A percentile compares a stretch with the other conserved stretches of the same genome.
These are phyloP conservation scores for Oreochromis aureus DNA, from an alignment of 2,113 vertebrate species.

Conservation along the genomic window DNA sequence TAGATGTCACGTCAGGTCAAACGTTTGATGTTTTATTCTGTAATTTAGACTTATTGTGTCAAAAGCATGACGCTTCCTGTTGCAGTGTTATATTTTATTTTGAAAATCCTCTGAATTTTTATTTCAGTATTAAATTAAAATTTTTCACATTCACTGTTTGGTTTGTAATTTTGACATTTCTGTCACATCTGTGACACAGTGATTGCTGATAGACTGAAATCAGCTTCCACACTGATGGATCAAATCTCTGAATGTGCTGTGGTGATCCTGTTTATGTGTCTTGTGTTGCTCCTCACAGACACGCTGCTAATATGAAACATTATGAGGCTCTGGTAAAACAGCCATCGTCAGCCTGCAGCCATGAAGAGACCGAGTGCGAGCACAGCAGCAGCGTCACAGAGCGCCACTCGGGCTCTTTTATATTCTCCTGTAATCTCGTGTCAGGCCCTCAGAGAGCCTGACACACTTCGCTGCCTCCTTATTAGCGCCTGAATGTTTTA, in stretches of 20 bases:
- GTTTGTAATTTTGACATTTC: no score
- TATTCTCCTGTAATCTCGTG: not conserved
- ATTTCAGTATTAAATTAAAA: not conserved
- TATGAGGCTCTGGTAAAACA: not conserved
- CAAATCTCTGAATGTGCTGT: not conserved
- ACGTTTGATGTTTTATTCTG: not conserved
- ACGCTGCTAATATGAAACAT: not conserved
- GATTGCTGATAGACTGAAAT: not conserved
- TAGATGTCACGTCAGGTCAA: rapidly evolving
- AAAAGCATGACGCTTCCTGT: not conserved
- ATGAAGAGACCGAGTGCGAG: not conserved
- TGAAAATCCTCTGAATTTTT: not conserved
- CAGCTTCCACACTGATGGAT: not conserved
- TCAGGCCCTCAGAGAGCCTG: not conserved
- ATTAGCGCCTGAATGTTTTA: constrained; percentile 6
- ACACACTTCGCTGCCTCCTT: constrained; percentile 3
- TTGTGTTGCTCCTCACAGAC: not conserved
- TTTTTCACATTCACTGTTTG: not conserved
- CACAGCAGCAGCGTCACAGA: not conserved
- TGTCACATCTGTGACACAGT: not conserved
- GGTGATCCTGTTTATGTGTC: rapidly evolving
- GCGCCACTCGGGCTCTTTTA: not conserved
- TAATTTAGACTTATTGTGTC: not conserved
- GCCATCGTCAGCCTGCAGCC: not conserved
- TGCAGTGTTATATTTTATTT: not conserved